Conservation (phyloP, 2,888 invertebrate species). For the Mimas tiliae region DNA sequence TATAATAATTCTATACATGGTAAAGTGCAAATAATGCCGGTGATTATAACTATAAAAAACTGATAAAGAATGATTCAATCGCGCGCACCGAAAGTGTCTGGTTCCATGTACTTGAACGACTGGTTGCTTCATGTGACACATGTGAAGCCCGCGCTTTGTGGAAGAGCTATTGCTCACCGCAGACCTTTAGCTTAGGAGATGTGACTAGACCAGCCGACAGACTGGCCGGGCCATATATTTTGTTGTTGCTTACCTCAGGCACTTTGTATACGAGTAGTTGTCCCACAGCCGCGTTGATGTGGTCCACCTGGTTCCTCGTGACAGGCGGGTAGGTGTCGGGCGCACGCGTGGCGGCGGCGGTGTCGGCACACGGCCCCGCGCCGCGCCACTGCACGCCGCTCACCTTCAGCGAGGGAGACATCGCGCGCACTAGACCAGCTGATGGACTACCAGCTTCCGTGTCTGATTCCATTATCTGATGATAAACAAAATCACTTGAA, state of each 20-base stretch:
- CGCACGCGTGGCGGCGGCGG: conserved; percentile 80
- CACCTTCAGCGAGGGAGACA: conserved; percentile 88
- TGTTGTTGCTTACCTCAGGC: conserved; percentile 85
- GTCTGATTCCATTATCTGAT: conserved; percentile 72
- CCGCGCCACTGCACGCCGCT: conserved; percentile 87
- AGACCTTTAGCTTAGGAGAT: no score
- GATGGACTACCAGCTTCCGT: conserved; percentile 86
- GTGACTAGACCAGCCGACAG: no score
- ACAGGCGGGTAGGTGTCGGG: conserved; percentile 90
- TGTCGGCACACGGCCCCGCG: conserved; percentile 88
- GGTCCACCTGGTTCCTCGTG: conserved; percentile 93
- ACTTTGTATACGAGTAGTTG: conserved; percentile 92
- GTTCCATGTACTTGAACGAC: no score
- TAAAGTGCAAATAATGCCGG: no score
- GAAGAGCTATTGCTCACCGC: no score
- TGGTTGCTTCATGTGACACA: no score
- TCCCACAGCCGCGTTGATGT: conserved; percentile 92
- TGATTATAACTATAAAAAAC: no score
- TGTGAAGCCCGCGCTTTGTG: no score
- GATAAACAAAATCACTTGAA: neutral
- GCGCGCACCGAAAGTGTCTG: no score
- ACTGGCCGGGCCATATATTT: no score
- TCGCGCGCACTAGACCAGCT: conserved; percentile 82
- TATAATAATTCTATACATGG: no score
- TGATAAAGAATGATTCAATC: no score